phyloP scores from a whole-genome alignment of 2,113 vertebrate genomes.

The Origma solitaria region DNA sequence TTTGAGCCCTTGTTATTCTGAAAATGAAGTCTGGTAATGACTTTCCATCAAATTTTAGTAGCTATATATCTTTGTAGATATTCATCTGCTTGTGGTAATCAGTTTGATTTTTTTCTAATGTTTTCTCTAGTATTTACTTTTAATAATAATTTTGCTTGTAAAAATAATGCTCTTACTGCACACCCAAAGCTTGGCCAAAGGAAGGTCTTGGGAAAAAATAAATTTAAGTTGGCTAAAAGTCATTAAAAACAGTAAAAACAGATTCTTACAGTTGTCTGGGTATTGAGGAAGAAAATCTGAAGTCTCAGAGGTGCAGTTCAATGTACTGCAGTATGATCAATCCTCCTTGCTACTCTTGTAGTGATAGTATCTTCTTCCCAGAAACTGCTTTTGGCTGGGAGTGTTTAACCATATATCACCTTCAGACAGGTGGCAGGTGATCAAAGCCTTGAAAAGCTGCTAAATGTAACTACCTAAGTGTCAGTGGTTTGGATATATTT shows the following conservation, averaged over 20 bases:
- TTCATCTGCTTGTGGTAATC: not conserved
- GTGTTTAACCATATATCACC: constrained; percentile 31
- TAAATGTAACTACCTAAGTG: constrained; percentile 44
- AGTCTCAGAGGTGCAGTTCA: not conserved
- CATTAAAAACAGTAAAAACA: not conserved
- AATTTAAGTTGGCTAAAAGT: not conserved
- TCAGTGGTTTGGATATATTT: not conserved
- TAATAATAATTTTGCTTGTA: not conserved
- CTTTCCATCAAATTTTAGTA: not conserved
- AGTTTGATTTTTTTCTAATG: not conserved
- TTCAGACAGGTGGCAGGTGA: constrained; percentile 30
- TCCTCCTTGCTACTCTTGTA: not conserved
- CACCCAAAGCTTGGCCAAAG: not conserved
- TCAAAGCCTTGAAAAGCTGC: constrained; percentile 50
- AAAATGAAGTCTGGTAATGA: not conserved
- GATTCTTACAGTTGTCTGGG: not conserved
- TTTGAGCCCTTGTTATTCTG: not conserved
- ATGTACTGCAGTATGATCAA: constrained; percentile 10
- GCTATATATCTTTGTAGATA: not conserved
- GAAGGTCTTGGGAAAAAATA: not conserved
- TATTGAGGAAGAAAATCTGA: not conserved
- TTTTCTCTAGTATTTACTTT: not conserved
- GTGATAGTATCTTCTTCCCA: not conserved
- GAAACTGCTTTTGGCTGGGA: constrained; percentile 20
- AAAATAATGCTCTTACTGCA: not conserved